Conservation (phyloP, 1,140 invertebrate species). For the Coptotermes formosanus region DNA sequence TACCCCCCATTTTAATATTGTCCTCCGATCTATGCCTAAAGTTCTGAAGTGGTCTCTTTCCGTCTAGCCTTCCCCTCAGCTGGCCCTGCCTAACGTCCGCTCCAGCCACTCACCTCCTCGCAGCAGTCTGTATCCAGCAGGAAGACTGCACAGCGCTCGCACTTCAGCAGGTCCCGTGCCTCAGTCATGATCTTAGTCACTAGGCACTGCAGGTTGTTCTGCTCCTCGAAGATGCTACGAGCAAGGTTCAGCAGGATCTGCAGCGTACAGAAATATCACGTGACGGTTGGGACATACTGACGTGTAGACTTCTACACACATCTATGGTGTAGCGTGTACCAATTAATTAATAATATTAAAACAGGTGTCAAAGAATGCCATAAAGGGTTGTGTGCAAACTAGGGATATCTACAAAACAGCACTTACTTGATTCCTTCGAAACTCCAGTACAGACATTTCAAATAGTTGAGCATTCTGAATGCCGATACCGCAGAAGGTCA, state of each 20-base stretch:
- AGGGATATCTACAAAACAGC: background rate
- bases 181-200: constrained; percentile 97
- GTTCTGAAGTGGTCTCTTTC: too few species aligned
- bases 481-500: constrained; percentile 96
- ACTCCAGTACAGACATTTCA: constrained; percentile 90
- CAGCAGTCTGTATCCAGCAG: constrained; percentile 81
- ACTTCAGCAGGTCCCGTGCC: constrained; percentile 87
- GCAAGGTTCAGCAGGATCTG: constrained; percentile 83
- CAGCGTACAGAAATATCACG: constrained; percentile 31
- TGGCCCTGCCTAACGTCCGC: too few species aligned
- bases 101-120: constrained; percentile 68
- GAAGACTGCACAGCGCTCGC: constrained; percentile 88
- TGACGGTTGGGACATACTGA: background rate
- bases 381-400: too few species aligned
- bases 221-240: constrained; percentile 87
- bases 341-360: too few species aligned
- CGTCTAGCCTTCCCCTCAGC: too few species aligned
- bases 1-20: too few species aligned
- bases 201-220: constrained; percentile 88
- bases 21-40: too few species aligned
- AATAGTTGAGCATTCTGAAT: constrained; percentile 97
- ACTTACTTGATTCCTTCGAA: constrained; percentile 84
- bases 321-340: too few species aligned
- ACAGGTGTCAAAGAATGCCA: too few species aligned
- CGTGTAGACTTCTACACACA: too few species aligned